These are phyloP conservation scores for Tetramorium simillimum DNA, from an alignment of 1,140 invertebrate species.

Conservation along the genomic window DNA sequence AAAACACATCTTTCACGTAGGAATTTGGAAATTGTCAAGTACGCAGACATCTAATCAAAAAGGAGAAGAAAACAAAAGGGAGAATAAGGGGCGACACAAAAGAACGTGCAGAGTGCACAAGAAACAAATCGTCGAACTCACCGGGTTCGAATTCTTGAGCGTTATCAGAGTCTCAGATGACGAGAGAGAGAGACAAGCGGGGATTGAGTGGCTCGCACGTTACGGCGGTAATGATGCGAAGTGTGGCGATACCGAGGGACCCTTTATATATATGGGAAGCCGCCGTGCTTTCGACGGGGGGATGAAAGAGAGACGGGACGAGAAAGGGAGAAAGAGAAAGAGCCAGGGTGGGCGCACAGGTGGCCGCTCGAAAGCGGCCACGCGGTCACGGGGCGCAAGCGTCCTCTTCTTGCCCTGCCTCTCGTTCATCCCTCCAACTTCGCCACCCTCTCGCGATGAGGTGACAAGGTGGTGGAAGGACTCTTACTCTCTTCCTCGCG, in stretches of 20 bases:
- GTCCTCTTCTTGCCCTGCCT: conserved; percentile 56
- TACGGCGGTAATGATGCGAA: conserved; percentile 74
- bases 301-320: conserved; percentile 44
- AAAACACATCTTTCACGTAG: not conserved
- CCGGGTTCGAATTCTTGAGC: conserved; percentile 19
- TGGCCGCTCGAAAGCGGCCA: conserved; percentile 63
- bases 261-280: conserved; percentile 75
- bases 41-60: not conserved
- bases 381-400: conserved; percentile 66
- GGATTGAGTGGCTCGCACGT: conserved; percentile 56
- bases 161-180: not conserved
- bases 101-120: not conserved
- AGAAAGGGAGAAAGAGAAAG: conserved; percentile 20
- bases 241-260: conserved; percentile 68
- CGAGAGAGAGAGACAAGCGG: not conserved
- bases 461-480: not conserved
- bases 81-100: not conserved
- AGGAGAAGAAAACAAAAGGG: not conserved
- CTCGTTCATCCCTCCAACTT: conserved; percentile 19
- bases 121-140: conserved; percentile 41
- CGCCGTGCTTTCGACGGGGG: conserved; percentile 61
- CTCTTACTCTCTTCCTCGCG: not conserved
- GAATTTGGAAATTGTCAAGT: not conserved
- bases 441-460: not conserved
- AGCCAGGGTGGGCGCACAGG: conserved; percentile 66